A percentile compares a stretch with the other conserved stretches of the same genome.
Evolutionary conservation across 2,113 vertebrate genomes (phyloP).

Genomic region (Tragulus kanchil): DNA sequence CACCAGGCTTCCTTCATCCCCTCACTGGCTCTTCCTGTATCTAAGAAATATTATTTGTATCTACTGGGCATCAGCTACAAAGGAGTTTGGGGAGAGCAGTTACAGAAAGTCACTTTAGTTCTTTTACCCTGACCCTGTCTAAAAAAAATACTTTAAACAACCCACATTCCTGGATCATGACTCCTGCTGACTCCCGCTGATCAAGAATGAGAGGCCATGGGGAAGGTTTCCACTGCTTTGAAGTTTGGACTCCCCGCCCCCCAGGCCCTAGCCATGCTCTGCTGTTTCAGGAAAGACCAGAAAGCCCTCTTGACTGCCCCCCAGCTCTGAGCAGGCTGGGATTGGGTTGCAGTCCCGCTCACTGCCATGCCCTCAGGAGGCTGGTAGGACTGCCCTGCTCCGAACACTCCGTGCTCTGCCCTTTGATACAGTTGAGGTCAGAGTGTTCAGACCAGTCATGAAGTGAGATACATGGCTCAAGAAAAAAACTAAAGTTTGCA

Average conservation of each 20-base stretch:
- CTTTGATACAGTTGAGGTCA: not conserved
- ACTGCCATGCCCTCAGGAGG: fast-evolving
- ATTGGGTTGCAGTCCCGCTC: fast-evolving
- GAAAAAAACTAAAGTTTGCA: not conserved
- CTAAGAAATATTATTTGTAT: not conserved
- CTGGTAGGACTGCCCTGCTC: not conserved
- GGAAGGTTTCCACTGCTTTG: not conserved
- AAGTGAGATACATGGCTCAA: not conserved
- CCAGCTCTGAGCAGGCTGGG: not conserved
- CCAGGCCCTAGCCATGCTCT: not conserved
- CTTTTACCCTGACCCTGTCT: constrained; percentile 46
- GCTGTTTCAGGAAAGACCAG: not conserved
- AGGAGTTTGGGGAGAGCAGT: not conserved
- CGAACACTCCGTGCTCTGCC: not conserved
- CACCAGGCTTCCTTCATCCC: not conserved
- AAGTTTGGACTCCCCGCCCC: not conserved
- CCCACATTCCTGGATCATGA: constrained; percentile 9
- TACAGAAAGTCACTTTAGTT: not conserved
- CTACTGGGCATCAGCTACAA: not conserved
- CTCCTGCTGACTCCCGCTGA: constrained; percentile 11
- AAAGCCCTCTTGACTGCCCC: not conserved
- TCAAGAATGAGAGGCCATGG: constrained; percentile 53
- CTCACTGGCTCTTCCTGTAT: not conserved
- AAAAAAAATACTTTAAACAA: constrained; percentile 43
- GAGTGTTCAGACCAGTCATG: not conserved